A percentile compares a stretch with the other conserved stretches of the same genome.
These are phyloP conservation scores for Apocrypta bakeri DNA, from an alignment of 1,140 invertebrate species.

Conservation along the genomic window DNA sequence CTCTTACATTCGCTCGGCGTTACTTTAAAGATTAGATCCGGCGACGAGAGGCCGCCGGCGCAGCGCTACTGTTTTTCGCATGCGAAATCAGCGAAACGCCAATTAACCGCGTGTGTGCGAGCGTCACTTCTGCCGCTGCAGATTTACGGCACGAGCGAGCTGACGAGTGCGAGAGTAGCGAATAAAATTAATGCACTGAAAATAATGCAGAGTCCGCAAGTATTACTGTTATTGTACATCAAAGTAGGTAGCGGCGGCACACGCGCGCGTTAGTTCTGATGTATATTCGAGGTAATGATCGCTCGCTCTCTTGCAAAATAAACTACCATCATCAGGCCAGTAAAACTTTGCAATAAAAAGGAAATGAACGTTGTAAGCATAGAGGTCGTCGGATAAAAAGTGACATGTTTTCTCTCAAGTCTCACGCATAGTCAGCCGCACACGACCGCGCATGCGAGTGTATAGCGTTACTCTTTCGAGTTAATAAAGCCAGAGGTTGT, in stretches of 20 bases:
- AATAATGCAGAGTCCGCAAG: no score
- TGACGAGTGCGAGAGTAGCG: no score
- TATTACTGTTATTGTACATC: no score
- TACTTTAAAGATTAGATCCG: conserved; percentile 23
- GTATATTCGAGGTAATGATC: no score
- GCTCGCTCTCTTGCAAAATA: not conserved
- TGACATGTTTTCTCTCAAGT: not conserved
- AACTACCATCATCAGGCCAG: not conserved
- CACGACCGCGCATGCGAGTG: conserved; percentile 48
- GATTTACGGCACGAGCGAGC: no score
- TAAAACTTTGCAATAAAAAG: not conserved
- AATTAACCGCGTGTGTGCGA: conserved; percentile 12
- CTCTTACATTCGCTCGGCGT: not conserved
- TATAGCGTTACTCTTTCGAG: conserved; percentile 63
- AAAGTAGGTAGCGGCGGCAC: no score
- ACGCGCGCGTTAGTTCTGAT: no score
- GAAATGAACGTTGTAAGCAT: not conserved
- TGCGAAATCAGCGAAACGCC: conserved; percentile 8
- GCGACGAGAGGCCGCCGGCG: not conserved
- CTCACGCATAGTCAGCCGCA: conserved; percentile 36
- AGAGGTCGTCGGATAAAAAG: not conserved
- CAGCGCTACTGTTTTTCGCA: conserved; percentile 9
- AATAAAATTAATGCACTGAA: no score
- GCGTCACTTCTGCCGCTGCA: not conserved
- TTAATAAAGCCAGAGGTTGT: conserved; percentile 69